These are phyloP conservation scores for Phyllostomus hastatus DNA, from an alignment of 2,113 vertebrate genomes.

Conservation along the genomic window DNA sequence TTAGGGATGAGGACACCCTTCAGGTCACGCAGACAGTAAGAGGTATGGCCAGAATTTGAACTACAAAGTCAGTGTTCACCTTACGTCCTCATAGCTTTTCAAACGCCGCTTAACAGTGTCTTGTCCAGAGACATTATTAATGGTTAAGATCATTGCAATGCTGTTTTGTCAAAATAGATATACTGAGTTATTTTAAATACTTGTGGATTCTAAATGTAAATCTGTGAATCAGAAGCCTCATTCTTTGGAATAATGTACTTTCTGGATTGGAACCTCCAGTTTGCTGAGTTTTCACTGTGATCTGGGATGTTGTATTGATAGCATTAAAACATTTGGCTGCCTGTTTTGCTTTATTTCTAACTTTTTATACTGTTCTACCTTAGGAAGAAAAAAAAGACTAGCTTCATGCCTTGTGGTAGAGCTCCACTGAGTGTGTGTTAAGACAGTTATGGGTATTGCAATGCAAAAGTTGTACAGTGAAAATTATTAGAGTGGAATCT, in stretches of 20 bases:
- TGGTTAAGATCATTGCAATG: not conserved
- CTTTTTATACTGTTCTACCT: not conserved
- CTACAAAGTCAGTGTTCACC: not conserved
- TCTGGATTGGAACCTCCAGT: not conserved
- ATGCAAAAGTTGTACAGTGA: not conserved
- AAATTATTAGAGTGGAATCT: not conserved
- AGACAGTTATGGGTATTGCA: not conserved
- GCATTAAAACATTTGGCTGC: not conserved
- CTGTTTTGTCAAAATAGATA: not conserved
- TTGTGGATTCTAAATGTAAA: not conserved
- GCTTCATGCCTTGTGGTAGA: not conserved
- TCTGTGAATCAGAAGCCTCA: not conserved
- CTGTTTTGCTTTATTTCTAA: not conserved
- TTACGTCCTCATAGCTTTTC: not conserved
- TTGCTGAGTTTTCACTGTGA: not conserved
- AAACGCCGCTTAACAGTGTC: not conserved
- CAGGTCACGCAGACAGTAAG: not conserved
- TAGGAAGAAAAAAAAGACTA: not conserved
- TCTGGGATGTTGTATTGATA: not conserved
- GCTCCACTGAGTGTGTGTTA: not conserved
- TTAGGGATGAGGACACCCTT: not conserved
- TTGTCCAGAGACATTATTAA: not conserved
- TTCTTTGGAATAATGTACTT: not conserved
- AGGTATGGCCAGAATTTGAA: not conserved
- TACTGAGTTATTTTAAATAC: not conserved